Base-by-base conservation (phyloP, 2,888 invertebrate genomes). In the Melinaea marsaeus region DNA sequence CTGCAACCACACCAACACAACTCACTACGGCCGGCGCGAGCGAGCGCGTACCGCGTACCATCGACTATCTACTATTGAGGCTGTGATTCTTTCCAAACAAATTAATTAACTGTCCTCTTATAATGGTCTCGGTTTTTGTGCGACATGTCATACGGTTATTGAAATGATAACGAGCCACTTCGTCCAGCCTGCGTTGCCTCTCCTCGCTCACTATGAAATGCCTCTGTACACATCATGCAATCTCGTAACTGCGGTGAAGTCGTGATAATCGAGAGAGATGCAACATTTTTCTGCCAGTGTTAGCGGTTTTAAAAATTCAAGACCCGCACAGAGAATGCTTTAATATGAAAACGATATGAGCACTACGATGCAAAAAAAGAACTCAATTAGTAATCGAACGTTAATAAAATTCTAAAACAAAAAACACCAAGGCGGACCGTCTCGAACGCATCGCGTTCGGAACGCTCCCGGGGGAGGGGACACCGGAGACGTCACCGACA, bases 1-100 rank as follows among this genome's bases (percentile, higher is more conserved):
- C 95, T 96, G 95, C 94, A 95, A 95, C 94, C 94, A 93, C 92
- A 90, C 86, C 88, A 90, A 88, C 86, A 88, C 88, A 86, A 88
- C 84, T 89, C 88, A 90, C 85, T 87, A 84, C 84, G 78, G 51
- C 51, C 51, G 51, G 51, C 63, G 62, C 64, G 63, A 70, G 61
- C 69, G 68, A 62, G 80, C 80, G 78, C 79, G 69, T 62, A 62
- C 69, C 56, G 60, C 62, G 48, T 58, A 67, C 67, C 67, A 67
- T 69, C 67, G 64, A 66, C 70, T 70, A 70, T 59, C 70, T 69
- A 70, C 70, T 47, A 54, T 60, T 57, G 60, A 69, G 69, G 81
- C 83, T 77, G 80, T 79, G 73, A 76, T 78, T 77, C 78, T 76
- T 78, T 80, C 76, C 80, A 84, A 86, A 88, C 84, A 84, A 86